Evolutionary conservation across 2,113 vertebrate species (phyloP), one percentile per base, ranked within the genome.

Genomic region (Theropithecus gelada): DNA sequence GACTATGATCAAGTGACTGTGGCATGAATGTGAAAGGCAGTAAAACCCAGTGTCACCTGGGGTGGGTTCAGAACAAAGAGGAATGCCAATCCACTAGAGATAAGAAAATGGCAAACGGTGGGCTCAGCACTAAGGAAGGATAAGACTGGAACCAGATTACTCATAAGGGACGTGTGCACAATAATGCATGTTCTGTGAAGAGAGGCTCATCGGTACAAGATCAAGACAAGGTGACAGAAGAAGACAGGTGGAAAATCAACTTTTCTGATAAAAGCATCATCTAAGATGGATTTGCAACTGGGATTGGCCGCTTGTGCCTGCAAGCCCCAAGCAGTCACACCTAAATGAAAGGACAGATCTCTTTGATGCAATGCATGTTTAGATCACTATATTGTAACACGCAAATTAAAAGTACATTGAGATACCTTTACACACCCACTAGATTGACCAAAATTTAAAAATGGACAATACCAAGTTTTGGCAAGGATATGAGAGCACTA

Each of bases 321-420:
- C 11, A 59, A 66, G 1, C 35, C 57, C 81, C 38, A 64, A 48
- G 61, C 16, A 12, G 10, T 59, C 52, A 66, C 32, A 30, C 4
- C 30, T 76, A 92, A 50, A 38, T 27, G n/a, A 80, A 93, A 43
- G 18, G 50, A 68, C 66, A 48, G 80, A 59, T 38, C 7, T 59
- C 57, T 18, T 76, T 68, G 17, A 0, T 72, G 40, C 25, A 25
- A 55, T 6, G 52, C 45, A 57, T 50, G 22, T 84, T 88, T 80
- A 80, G 75, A 72, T 70, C 57, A 38, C 45, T 86, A 32, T 52
- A 78, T 4, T 78, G 10, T 18, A 50, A 48, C 18, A 55, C 20
- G 14, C 11, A 93, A 96, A 81, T 68, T 80, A 80, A 96, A 86
- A 94, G 40, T 73, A 87, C n/a, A 23, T 35, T 78, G 50, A 61